Conservation (phyloP, 2,113 vertebrate genomes). For the Connochaetes taurinus region DNA sequence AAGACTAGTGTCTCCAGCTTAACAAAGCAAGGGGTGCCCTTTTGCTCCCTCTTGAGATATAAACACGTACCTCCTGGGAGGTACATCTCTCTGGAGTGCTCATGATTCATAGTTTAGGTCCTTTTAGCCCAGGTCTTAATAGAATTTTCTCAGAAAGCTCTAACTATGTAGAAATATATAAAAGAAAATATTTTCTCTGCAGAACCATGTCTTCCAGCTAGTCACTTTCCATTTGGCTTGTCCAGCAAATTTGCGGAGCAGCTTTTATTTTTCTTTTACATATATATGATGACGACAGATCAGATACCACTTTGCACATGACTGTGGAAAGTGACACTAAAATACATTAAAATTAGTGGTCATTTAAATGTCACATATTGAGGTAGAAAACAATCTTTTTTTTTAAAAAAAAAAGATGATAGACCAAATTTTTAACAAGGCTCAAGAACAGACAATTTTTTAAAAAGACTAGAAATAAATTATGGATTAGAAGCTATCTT, state of each 20-base stretch:
- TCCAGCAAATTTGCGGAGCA: not conserved
- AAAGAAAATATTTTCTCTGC: not conserved
- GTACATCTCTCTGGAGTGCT: not conserved
- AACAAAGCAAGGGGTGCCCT: not conserved
- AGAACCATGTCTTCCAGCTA: not conserved
- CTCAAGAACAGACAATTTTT: not conserved
- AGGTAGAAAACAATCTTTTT: not conserved
- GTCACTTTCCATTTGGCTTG: not conserved
- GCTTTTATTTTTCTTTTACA: not conserved
- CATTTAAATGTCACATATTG: not conserved
- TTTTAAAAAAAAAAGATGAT: not conserved
- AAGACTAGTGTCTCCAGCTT: not conserved
- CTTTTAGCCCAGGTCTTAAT: not conserved
- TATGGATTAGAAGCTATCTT: not conserved
- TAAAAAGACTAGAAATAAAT: not conserved
- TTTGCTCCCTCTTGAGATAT: not conserved
- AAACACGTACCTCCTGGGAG: not conserved
- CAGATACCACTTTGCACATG: not conserved
- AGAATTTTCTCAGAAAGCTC: not conserved
- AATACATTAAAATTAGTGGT: not conserved
- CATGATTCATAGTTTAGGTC: not conserved
- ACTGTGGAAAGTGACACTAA: not conserved
- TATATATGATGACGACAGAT: not conserved
- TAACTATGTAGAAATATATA: not conserved
- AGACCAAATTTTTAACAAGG: not conserved